A percentile compares a stretch with the other conserved stretches of the same genome.
Evolutionary conservation across 2,113 vertebrate species (phyloP).

Genomic region (Morone saxatilis): DNA sequence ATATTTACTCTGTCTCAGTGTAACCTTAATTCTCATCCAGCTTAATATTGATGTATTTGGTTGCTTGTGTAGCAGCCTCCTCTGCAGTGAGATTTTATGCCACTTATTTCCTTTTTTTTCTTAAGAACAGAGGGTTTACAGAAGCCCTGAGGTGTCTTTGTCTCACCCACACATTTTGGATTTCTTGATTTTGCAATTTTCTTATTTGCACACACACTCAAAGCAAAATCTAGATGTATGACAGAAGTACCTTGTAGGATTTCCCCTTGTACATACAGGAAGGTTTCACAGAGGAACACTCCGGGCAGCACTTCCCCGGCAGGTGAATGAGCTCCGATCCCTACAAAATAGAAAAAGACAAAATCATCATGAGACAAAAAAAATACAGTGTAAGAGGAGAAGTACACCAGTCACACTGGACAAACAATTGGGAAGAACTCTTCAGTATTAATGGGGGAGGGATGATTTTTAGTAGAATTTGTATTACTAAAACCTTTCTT

Average conservation of each 20-base stretch:
- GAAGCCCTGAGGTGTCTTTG: conserved; percentile 4
- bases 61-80: conserved; percentile 26
- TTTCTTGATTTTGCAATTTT: conserved; percentile 19
- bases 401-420: neutral
- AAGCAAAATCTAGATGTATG: neutral
- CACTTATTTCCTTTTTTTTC: neutral
- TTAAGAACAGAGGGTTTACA: neutral
- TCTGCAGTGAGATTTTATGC: conserved; percentile 16
- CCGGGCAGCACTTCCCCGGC: conserved; percentile 91
- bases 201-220: neutral
- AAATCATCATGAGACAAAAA: neutral
- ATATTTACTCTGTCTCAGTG: neutral
- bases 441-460: neutral
- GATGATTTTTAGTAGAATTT: neutral
- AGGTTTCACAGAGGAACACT: conserved; percentile 85
- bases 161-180: conserved; percentile 23
- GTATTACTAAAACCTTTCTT: neutral
- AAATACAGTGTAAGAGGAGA: neutral
- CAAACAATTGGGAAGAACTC: neutral
- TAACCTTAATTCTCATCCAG: neutral
- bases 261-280: conserved; percentile 86
- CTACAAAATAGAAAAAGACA: conserved; percentile 72
- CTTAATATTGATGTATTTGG: conserved; percentile 14
- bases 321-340: conserved; percentile 89
- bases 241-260: conserved; percentile 83